Evolutionary conservation across 2,888 invertebrate genomes (phyloP), one percentile per base, ranked within the genome.

Genomic region (Tridacna crocea): DNA sequence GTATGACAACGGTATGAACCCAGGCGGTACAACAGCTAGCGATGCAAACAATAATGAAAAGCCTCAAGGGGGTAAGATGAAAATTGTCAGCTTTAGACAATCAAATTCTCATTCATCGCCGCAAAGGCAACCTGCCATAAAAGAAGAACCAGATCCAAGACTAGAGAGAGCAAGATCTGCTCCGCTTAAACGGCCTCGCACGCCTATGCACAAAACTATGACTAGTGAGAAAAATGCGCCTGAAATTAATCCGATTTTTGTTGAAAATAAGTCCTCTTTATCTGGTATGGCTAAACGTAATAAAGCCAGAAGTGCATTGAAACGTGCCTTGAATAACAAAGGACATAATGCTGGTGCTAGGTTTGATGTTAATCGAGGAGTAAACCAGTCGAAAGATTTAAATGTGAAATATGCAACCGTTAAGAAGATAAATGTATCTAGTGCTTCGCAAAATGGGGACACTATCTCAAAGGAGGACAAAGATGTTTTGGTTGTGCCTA

Each of bases 321-420:
- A 86, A 75, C 79, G 88, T 47, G 90, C 90, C 26, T 73, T 91
- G 8, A 82, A 80, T 66, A 85, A 72, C 63, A 87, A 88, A 73
- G 76, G 75, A 17, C 70, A 51, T 51, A 70, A 70, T 26, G 70
- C 68, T 48, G 27, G 73, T 72, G 46, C 77, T 26, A 58, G 22
- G 24, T 58, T 27, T 36, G n/a, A 78, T 77, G 58, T 55, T 13
- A 61, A 77, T 77, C 2, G 82, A 70, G 73, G 72, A n/a, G 22
- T 66, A 73, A 68, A 81, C 46, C 63, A 77, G 63, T 77, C 76
- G 65, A 73, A 70, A 77, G 82, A 87, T 48, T n/a, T 88, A n/a
- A 68, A 88, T 61, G 75, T 89, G 2, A 89, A 89, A 82, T 88
- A 88, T 80, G 89, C 89, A 48, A 89, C 85, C 58, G 86, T 89